These are phyloP conservation scores for Porites divaricata DNA, from an alignment of 92 coral and sea anemone species.

Conservation along the genomic window DNA sequence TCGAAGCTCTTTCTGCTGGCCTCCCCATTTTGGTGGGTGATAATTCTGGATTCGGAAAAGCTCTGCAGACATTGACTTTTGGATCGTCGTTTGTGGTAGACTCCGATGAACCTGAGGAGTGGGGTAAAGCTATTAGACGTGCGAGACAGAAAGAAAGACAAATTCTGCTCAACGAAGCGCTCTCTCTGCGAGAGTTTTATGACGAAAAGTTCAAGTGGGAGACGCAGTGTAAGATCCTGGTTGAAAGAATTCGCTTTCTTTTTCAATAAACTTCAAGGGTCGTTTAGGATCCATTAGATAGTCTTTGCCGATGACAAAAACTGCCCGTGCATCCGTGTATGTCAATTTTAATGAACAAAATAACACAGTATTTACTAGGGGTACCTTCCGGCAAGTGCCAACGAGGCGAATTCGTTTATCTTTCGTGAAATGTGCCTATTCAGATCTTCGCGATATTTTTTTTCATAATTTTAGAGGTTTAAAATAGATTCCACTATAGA, in stretches of 20 bases:
- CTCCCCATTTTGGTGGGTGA: neutral
- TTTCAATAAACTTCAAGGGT: neutral
- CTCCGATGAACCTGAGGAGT: neutral
- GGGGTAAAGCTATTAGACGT: neutral
- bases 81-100: neutral
- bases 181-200: neutral
- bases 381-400: no score
- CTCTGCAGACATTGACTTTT: neutral
- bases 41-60: neutral
- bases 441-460: no score
- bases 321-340: no score
- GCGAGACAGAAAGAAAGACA: neutral
- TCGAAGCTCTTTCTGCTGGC: neutral
- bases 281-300: no score
- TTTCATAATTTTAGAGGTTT: no score
- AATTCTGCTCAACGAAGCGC: neutral
- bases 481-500: no score
- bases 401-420: no score
- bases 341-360: no score
- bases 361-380: no score
- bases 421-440: no score
- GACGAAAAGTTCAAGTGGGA: neutral
- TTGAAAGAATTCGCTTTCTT: neutral
- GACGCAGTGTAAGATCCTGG: neutral
- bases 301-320: no score